These are phyloP conservation scores for Drosophila sproati DNA, from an alignment of 1,140 invertebrate species.

Conservation along the genomic window DNA sequence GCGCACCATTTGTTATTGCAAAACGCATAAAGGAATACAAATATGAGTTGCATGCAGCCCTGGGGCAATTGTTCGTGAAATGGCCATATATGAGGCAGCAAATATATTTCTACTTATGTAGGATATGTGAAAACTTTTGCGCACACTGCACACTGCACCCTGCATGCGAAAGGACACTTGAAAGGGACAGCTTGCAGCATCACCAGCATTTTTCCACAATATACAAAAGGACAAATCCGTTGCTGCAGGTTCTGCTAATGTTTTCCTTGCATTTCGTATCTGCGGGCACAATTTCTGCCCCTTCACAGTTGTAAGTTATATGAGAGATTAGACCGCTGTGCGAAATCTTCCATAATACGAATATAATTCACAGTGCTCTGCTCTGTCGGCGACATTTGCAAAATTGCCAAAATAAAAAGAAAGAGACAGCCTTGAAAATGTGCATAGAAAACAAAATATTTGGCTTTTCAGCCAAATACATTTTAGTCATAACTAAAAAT, in stretches of 20 bases:
- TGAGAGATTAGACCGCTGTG: conserved; percentile 22
- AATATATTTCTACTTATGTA: conserved; percentile 37
- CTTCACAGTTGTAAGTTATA: conserved; percentile 27
- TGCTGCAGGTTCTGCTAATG: conserved; percentile 18
- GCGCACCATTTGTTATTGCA: conserved; percentile 53
- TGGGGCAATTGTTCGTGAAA: conserved; percentile 26
- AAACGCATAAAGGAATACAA: conserved; percentile 49
- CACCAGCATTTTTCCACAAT: conserved; percentile 7
- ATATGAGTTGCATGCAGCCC: conserved; percentile 29
- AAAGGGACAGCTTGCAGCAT: conserved; percentile 17
- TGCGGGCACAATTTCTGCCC: conserved; percentile 1
- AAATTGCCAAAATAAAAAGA: neutral
- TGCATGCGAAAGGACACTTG: conserved; percentile 13
- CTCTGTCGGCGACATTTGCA: conserved; percentile 15
- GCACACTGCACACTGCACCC: conserved; percentile 2
- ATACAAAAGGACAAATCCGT: conserved; percentile 13
- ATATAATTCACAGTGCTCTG: conserved; percentile 13
- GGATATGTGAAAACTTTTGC: conserved; percentile 39
- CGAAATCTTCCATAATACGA: conserved; percentile 10
- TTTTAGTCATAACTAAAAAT: neutral
- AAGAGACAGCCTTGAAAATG: conserved; percentile 3
- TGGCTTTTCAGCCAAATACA: neutral
- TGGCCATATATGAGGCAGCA: conserved; percentile 24
- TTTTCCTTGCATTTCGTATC: conserved; percentile 7
- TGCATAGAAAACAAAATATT: neutral